Evolutionary conservation across 1,140 invertebrate genomes (phyloP), one percentile per base, ranked within the genome.

Genomic region (Tetranychus urticae): DNA sequence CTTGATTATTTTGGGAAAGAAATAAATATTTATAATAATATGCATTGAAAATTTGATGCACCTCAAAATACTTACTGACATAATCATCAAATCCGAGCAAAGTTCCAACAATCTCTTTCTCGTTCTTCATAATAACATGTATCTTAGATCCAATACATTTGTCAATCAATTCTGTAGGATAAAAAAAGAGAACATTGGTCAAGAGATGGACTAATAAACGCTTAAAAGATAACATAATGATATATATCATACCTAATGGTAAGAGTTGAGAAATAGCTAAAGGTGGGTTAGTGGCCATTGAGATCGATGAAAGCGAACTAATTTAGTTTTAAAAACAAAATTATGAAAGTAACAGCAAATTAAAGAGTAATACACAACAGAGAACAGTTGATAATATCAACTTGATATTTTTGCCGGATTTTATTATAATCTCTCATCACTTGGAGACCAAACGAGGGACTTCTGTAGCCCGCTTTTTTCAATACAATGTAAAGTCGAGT

Each of bases 81-180:
- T 96, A 99, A 74, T 97, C 93, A 75, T 99, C 94, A 74, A 99
- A 99, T 8, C 96, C 96, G 62, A 90, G 76, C 31, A 99, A 73
- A 0, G 92, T 97, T 61, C 96, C 96, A 13, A 98, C 90, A 70
- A 99, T 92, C 80, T 99, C 94, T 74, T 96, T 97, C 69, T 99
- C 93, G 72, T 93, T 94, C 76, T 97, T 99, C 93, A 99, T 97
- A 48, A 99, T 94, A 35, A 99, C 97, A 69, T 98, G 96, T 69
- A 99, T 97, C 62, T 88, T 77, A 0, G 93, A 97, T 31, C 96
- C 96, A 71, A 99, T 98, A 74, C 94, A 98, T 79, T 99, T 99
- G 70, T 99, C 96, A n/a, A 99, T 91, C 64, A 99, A 75, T 76
- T 99, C 96, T 86, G 70, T 23, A 23, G 23, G 52, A 70, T 70